Evolutionary conservation across 2,113 vertebrate genomes (phyloP), one percentile per base, ranked within the genome.

Genomic region (Aplodontia rufa): DNA sequence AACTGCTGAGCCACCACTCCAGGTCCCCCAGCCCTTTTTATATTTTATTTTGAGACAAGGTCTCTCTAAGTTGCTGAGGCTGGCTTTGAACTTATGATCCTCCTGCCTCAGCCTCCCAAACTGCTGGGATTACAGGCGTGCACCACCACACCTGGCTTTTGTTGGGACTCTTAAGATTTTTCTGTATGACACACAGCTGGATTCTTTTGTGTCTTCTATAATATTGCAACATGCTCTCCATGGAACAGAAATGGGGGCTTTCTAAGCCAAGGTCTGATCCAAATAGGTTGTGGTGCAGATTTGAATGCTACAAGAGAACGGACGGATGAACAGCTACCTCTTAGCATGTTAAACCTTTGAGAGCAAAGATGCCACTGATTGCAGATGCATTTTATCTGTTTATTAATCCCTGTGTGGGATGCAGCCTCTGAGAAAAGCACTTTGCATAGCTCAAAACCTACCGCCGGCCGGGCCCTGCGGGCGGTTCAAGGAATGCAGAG

Each of bases 401-500:
- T 90, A 58, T 78, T 32, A 47, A 95, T 90, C 83, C 84, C 76
- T 5, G 0, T 22, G 79, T 91, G 96, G 55, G 82, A 92, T 51
- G 85, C 81, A 87, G 69, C 55, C 47, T 92, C 68, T 20, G 69
- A 94, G 76, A 84, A 74, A 89, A 90, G 76, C 81, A 40, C 85
- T 96, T 64, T 55, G 86, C 68, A 62, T 53, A 81, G 76, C 91
- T 94, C 51, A 58, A 66, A 90, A 76, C 72, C 95, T 89, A 94
- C 24, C 0, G 85, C 88, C 6, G 69, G 85, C 81, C 76, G 20
- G 6, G 78, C 82, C 74, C 85, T 22, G 93, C 90, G 47, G 79
- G 81, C 69, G 69, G 75, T 95, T 92, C 69, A 53, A 90, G 81
- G 81, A 76, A 76, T 37, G 78, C 85, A 90, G 75, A 89, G 17